Percentiles rank a stretch among this genome's conserved stretches.
Evolutionary conservation across 2,888 invertebrate species (phyloP).

Genomic region (Exocentrus adspersus): DNA sequence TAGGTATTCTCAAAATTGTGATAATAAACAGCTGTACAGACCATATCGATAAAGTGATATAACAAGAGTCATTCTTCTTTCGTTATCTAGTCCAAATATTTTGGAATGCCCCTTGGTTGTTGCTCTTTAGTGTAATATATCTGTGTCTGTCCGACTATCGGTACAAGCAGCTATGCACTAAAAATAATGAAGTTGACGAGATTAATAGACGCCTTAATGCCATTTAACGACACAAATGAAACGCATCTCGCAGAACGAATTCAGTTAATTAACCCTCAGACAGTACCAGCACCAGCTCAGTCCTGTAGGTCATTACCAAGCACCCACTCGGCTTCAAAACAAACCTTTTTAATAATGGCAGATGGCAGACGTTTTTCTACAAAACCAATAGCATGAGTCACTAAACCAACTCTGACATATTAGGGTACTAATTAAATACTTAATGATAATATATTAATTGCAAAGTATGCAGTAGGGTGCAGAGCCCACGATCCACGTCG

Average conservation of each 20-base stretch:
- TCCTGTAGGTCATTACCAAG: no score
- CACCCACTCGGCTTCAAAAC: not conserved
- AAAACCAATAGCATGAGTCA: slow-evolving; percentile 50
- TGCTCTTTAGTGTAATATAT: not conserved
- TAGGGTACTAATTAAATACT: slow-evolving; percentile 60
- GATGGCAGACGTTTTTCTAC: slow-evolving; percentile 31
- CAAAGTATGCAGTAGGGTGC: slow-evolving; percentile 61
- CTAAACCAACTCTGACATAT: slow-evolving; percentile 54
- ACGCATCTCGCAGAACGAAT: slow-evolving; percentile 18
- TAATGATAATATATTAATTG: slow-evolving; percentile 64
- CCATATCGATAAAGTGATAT: no score
- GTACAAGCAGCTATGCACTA: no score
- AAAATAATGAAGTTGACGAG: no score
- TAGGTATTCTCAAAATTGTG: no score
- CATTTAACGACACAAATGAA: not conserved
- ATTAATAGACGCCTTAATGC: not conserved
- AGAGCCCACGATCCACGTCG: slow-evolving; percentile 55
- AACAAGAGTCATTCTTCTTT: no score
- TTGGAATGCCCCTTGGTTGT: no score
- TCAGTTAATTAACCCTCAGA: slow-evolving; percentile 7
- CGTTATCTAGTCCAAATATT: no score
- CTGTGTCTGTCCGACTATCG: not conserved
- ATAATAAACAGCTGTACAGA: no score
- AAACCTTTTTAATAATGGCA: slow-evolving; percentile 26
- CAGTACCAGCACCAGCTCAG: not conserved